A percentile compares a stretch with the other conserved stretches of the same genome.
These are phyloP conservation scores for Drosophila silvestris DNA, from an alignment of 2,888 invertebrate species.

Conservation along the genomic window DNA sequence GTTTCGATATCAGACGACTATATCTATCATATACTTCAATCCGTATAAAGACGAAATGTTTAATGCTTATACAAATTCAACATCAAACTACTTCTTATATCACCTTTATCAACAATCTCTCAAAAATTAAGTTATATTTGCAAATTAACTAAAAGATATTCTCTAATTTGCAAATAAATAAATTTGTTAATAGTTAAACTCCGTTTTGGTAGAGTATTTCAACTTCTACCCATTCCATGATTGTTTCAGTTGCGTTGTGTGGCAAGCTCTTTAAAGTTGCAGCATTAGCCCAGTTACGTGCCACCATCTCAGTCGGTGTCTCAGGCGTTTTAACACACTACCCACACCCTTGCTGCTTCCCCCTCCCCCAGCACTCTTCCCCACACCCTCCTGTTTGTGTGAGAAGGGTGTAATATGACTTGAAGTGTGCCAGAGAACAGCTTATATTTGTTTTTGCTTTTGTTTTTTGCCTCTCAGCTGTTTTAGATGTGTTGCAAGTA, in stretches of 20 bases:
- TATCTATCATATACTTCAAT: background rate
- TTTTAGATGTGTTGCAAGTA: slow-evolving; percentile 61
- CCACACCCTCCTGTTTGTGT: background rate
- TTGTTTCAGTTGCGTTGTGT: slow-evolving; percentile 6
- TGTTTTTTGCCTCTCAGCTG: slow-evolving; percentile 32
- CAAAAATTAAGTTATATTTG: background rate
- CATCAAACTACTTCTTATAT: background rate
- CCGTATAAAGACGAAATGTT: too few relatives aligned
- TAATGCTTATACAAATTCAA: background rate
- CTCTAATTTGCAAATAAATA: background rate
- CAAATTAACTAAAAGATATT: background rate
- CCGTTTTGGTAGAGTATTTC: background rate
- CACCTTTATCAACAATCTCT: background rate
- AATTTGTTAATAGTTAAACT: background rate
- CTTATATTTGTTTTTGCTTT: slow-evolving; percentile 42
- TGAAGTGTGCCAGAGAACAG: slow-evolving; percentile 62
- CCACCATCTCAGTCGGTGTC: slow-evolving; percentile 43
- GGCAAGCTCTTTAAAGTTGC: slow-evolving; percentile 71
- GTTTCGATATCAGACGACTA: background rate
- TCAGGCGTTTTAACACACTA: slow-evolving; percentile 10
- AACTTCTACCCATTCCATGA: background rate
- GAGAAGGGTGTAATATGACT: slow-evolving; percentile 67
- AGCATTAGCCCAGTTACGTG: slow-evolving; percentile 74
- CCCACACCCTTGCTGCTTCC: background rate
- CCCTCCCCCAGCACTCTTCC: background rate